A percentile compares a stretch with the other conserved stretches of the same genome.
phyloP scores from a whole-genome alignment of 2,888 invertebrate species.

The Euclidia mi region DNA sequence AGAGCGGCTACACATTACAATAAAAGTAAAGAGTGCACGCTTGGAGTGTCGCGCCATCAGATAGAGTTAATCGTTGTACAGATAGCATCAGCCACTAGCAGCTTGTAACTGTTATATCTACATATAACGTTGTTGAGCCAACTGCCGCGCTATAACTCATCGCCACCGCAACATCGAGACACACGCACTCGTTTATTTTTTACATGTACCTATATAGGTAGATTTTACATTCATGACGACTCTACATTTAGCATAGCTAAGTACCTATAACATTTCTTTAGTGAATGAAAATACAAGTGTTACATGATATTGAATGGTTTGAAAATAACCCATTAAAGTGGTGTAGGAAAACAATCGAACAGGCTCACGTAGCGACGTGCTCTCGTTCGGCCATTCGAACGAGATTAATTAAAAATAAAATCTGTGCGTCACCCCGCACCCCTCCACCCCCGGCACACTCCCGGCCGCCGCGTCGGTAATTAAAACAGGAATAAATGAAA shows the following conservation, averaged over 20 bases:
- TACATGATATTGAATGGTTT: too few relatives aligned
- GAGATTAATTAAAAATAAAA: slow-evolving; percentile 82
- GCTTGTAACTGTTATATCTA: too few relatives aligned
- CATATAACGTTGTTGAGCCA: slow-evolving; percentile 51
- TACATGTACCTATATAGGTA: too few relatives aligned
- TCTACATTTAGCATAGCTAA: too few relatives aligned
- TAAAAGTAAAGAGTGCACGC: slow-evolving; percentile 61
- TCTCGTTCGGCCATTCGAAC: slow-evolving; percentile 54
- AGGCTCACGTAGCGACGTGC: slow-evolving; percentile 56
- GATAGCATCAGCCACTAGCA: slow-evolving; percentile 61
- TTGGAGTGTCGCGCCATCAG: slow-evolving; percentile 49
- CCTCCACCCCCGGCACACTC: too few relatives aligned
- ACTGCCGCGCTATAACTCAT: slow-evolving; percentile 18
- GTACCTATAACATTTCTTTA: too few relatives aligned
- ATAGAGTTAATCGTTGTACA: slow-evolving; percentile 61
- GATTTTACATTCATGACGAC: too few relatives aligned
- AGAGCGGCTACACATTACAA: slow-evolving; percentile 22
- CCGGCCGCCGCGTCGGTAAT: slow-evolving; percentile 71
- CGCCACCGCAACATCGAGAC: slow-evolving; percentile 20
- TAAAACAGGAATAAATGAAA: slow-evolving; percentile 76
- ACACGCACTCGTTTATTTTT: too few relatives aligned
- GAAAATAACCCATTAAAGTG: not conserved
- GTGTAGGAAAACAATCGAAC: slow-evolving; percentile 61
- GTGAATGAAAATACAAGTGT: too few relatives aligned
- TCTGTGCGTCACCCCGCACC: slow-evolving; percentile 61